These are phyloP conservation scores for Dermolepida albohirtum DNA, from an alignment of 2,888 invertebrate species.

Conservation along the genomic window DNA sequence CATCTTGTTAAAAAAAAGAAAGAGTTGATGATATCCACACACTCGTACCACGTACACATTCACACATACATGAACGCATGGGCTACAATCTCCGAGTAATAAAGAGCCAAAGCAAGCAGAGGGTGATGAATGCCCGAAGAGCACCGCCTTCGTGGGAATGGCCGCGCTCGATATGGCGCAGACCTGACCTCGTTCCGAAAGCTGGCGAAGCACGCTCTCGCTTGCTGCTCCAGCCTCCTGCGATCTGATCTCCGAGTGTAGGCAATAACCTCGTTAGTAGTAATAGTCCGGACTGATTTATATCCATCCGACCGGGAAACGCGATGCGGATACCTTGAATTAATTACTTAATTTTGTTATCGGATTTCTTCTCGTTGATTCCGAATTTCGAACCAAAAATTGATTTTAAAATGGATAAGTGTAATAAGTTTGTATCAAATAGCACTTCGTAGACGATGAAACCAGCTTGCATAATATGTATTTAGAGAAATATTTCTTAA, in stretches of 20 bases:
- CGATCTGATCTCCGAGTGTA: constrained; percentile 43
- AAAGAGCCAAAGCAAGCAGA: constrained; percentile 47
- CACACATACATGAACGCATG: constrained; percentile 27
- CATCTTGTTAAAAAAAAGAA: constrained; percentile 47
- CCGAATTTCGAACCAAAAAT: neutral
- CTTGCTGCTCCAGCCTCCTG: constrained; percentile 46
- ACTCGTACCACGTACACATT: constrained; percentile 1
- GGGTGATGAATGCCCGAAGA: constrained; percentile 50
- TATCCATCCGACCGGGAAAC: constrained; percentile 44
- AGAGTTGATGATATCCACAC: constrained; percentile 45
- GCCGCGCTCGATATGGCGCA: constrained; percentile 54
- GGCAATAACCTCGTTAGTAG: constrained; percentile 54
- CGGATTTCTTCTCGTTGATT: constrained; percentile 30
- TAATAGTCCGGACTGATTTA: constrained; percentile 52
- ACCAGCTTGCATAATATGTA: no score
- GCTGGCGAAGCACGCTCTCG: constrained; percentile 43
- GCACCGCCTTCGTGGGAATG: constrained; percentile 52
- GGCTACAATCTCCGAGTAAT: constrained; percentile 49
- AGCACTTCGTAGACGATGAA: no score
- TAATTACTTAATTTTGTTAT: constrained; percentile 46
- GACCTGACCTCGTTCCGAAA: constrained; percentile 54
- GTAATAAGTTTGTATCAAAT: neutral
- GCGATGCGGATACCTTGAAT: constrained; percentile 44
- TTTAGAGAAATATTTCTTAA: no score
- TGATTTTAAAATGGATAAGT: neutral